Base-by-base conservation (phyloP, 2,888 invertebrate species). In the Dione juno region DNA sequence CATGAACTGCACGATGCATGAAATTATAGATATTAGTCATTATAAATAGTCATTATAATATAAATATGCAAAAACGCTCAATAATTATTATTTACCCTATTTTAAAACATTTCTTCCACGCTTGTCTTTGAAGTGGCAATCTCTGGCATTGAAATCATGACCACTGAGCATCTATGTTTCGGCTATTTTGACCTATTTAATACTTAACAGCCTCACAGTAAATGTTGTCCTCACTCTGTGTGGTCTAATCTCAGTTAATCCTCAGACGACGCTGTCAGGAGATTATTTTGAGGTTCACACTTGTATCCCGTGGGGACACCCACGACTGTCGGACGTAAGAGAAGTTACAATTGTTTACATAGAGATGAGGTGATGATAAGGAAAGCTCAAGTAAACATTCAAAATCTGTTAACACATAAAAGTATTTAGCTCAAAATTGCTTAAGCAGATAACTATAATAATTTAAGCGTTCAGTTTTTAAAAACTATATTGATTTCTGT, bases 221-320 rank as follows among this genome's bases (percentile, higher is more conserved):
- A 35, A 7, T 16, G n/a, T 21, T 43, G 9, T 45, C 28, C 11
- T n/a, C n/a, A 35, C 59, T n/a, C 5, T 11, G 61, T 35, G 28
- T n/a, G 16, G 28, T 16, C 43, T 45, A 11, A 59, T 41, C 59
- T 10, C n/a, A 16, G 5, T 35, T 64, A 64, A 50, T 64, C 37
- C 64, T 52, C 14, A 63, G 50, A 52, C 50, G 50, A 48, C 11
- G 37, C 19, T 50, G 50, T 45, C 19, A 11, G 1, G 11, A 50
- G 48, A 37, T 50, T 21, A n/a, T 8, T 64, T 50, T 9, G 16
- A 64, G 37, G 48, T 37, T 16, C 50, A 37, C 19, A 14, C 16
- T 21, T 8, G 7, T 35, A 52, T 19, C 6, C 21, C 35, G 11
- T 35, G 3, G 52, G 61, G 28, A 48, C 64, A 37, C 64, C 64